Percentiles rank a stretch among this genome's conserved stretches.
phyloP scores from a whole-genome alignment of 2,888 invertebrate genomes.

The Escarpia spicata region DNA sequence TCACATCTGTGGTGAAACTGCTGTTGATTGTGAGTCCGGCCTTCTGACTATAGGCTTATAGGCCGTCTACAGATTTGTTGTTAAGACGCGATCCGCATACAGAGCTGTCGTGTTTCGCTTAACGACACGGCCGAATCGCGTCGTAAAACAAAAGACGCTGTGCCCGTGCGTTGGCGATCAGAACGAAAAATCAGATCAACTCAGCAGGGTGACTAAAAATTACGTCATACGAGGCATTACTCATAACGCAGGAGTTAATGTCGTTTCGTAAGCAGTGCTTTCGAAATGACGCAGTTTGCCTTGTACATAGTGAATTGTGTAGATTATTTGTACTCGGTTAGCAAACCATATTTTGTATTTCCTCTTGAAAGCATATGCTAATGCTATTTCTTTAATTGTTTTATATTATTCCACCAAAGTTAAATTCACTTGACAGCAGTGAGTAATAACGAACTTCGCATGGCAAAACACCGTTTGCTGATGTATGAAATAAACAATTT shows the following conservation, averaged over 20 bases:
- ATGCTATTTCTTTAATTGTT: not conserved
- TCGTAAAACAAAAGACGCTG: not conserved
- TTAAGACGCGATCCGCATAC: not conserved
- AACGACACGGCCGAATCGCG: not conserved
- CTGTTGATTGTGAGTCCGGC: not conserved
- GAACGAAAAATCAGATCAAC: not conserved
- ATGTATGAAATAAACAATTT: not conserved
- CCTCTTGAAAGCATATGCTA: too few species aligned
- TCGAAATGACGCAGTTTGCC: not conserved
- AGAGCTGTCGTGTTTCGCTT: not conserved
- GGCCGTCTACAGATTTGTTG: not conserved
- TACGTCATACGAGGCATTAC: not conserved
- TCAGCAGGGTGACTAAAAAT: not conserved
- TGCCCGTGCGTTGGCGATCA: not conserved
- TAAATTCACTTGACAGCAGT: not conserved
- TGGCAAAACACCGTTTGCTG: not conserved
- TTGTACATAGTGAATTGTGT: not conserved
- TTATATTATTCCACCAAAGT: not conserved
- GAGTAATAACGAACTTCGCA: not conserved
- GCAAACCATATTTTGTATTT: not conserved
- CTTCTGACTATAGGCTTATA: not conserved
- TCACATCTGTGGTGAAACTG: not conserved
- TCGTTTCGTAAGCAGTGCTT: not conserved
- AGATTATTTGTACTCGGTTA: not conserved
- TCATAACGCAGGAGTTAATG: not conserved